Percentiles rank a stretch among this genome's conserved stretches.
These are phyloP conservation scores for Leptopilina clavipes DNA, from an alignment of 1,140 invertebrate species.

Conservation along the genomic window DNA sequence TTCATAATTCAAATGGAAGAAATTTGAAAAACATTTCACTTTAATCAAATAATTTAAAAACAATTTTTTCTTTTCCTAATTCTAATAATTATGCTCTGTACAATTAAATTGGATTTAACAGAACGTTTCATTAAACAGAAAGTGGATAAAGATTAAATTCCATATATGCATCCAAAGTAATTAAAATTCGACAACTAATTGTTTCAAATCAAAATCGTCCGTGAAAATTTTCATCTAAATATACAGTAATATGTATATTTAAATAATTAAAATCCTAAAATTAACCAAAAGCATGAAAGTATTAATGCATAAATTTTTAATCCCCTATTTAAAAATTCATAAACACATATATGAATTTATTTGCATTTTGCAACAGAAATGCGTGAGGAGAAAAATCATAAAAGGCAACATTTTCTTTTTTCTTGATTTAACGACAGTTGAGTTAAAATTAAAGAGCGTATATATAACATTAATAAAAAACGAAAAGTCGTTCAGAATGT, in stretches of 20 bases:
- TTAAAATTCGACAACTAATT: too few relatives aligned
- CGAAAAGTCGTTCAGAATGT: too few relatives aligned
- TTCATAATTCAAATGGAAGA: background rate
- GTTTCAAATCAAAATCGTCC: too few relatives aligned
- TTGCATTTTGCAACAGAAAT: background rate
- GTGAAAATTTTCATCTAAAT: too few relatives aligned
- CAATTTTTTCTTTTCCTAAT: too few relatives aligned
- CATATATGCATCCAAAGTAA: too few relatives aligned
- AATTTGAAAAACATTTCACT: background rate
- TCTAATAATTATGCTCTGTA: too few relatives aligned
- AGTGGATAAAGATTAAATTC: too few relatives aligned
- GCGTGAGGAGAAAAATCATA: background rate
- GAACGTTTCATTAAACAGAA: too few relatives aligned
- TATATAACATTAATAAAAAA: background rate
- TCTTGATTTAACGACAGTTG: conserved; percentile 10
- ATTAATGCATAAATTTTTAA: background rate
- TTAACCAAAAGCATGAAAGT: background rate
- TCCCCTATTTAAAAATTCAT: background rate
- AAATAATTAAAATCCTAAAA: background rate
- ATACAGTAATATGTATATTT: too few relatives aligned
- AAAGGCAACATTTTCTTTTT: background rate
- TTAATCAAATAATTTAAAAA: background rate
- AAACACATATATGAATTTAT: background rate
- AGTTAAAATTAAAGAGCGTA: conserved; percentile 2
- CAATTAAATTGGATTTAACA: too few relatives aligned